Percentiles rank a stretch among this genome's conserved stretches.
Evolutionary conservation across 2,113 vertebrate species (phyloP).

Genomic region (Irena cyanogastra): DNA sequence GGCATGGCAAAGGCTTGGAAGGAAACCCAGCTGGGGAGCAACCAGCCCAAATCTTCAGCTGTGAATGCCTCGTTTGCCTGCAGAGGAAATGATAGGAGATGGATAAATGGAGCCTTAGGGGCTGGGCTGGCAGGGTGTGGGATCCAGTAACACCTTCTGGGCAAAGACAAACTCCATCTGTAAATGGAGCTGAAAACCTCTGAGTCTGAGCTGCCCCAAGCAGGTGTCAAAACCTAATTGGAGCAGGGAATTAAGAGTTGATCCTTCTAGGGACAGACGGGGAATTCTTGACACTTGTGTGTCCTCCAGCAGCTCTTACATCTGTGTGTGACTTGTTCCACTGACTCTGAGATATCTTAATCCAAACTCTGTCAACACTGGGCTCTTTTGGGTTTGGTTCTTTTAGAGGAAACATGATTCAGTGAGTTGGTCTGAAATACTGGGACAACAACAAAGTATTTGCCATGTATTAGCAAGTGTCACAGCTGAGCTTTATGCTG

Average conservation of each 20-base stretch:
- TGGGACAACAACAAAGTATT: background rate
- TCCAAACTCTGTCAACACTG: background rate
- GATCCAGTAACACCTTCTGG: background rate
- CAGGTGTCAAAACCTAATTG: background rate
- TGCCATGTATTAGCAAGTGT: background rate
- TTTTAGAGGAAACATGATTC: background rate
- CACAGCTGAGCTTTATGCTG: background rate
- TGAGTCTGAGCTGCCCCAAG: no score
- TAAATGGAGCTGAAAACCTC: background rate
- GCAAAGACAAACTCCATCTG: background rate
- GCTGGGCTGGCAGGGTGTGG: background rate
- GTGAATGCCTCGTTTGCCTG: background rate
- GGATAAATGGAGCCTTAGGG: background rate
- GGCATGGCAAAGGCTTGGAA: background rate
- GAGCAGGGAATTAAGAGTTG: background rate
- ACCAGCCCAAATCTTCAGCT: background rate
- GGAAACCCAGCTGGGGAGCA: background rate
- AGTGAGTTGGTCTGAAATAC: background rate
- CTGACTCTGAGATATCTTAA: background rate
- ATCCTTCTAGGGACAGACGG: background rate
- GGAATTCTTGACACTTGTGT: background rate
- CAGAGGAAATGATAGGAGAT: background rate
- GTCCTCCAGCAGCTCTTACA: background rate
- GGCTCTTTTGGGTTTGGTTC: background rate
- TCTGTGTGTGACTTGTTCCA: background rate